Evolutionary conservation across 2,113 vertebrate genomes (phyloP), one percentile per base, ranked within the genome.

Genomic region (Raphicerus campestris): DNA sequence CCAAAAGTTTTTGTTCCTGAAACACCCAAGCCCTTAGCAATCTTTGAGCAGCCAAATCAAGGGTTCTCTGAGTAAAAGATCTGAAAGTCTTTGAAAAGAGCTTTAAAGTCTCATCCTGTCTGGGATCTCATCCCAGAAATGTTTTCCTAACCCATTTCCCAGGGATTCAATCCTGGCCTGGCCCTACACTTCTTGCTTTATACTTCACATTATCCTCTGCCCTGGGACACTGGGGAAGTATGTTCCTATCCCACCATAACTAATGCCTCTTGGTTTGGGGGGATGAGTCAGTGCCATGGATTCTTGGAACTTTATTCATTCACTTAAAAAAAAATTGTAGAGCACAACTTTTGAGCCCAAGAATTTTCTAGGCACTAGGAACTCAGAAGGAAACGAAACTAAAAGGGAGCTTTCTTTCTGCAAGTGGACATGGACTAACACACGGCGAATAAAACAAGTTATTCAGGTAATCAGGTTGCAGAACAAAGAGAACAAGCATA

Each of bases 81-180:
- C 19, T 80, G 28, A 91, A 97, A 91, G 39, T 83, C 35, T 93
- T 94, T 87, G 19, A n/a, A 94, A 96, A 96, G 30, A 11, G 16
- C 1, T 81, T 85, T 55, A 88, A 58, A 87, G 17, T 3, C 11
- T 28, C 66, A 77, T 93, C 78, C 87, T 96, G 78, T 47, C 86
- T 73, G 45, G 39, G 58, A 77, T 42, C 32, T 11, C 32, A 95
- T 88, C 66, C 89, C 73, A 47, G 42, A 89, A 97, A 81, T 88
- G n/a, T 39, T 96, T 97, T 94, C 8, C 35, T 92, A 96, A 84
- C 95, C 92, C 85, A 42, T 92, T 96, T 95, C 84, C 90, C 92
- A 49, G 63, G 39, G 51, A 26, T 61, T 94, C 87, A 42, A 17
- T 89, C 22, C 30, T 7, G 55, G 45, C 84, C 42, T 17, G 13